phyloP scores from a whole-genome alignment of 35 echinoderm and acorn worm genomes.

The Antedon bifida region DNA sequence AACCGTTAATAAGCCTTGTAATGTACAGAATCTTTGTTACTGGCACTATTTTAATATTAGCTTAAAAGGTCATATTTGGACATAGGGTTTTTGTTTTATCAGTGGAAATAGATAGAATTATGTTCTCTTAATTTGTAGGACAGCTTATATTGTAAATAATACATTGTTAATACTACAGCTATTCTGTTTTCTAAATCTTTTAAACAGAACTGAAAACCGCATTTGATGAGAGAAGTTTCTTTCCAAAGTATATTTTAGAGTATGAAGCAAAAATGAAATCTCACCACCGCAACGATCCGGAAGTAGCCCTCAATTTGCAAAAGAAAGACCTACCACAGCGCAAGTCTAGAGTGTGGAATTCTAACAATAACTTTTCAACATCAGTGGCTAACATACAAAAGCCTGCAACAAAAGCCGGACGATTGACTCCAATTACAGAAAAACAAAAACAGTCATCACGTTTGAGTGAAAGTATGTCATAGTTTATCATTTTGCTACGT shows the following conservation, averaged over 20 bases:
- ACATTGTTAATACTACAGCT: too few species aligned
- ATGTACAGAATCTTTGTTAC: too few species aligned
- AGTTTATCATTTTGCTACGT: background rate
- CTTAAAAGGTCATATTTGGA: too few species aligned
- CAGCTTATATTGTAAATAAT: too few species aligned
- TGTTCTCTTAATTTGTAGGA: too few species aligned
- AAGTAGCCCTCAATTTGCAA: background rate
- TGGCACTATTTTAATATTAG: too few species aligned
- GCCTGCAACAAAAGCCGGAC: background rate
- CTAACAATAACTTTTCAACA: background rate
- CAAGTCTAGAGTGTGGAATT: background rate
- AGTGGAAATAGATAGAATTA: too few species aligned
- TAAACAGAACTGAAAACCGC: slow-evolving; percentile 51
- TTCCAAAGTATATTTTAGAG: slow-evolving; percentile 82
- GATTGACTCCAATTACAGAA: background rate
- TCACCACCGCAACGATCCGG: slow-evolving; percentile 25
- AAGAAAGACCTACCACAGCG: slow-evolving; percentile 6
- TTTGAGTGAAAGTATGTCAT: background rate
- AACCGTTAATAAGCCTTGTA: too few species aligned
- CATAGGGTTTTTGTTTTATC: too few species aligned
- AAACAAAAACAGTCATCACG: background rate
- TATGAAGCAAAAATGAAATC: slow-evolving; percentile 65
- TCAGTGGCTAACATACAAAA: background rate
- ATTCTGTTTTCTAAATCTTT: too few species aligned
- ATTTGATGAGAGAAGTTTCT: slow-evolving; percentile 81